Evolutionary conservation across 1,140 invertebrate genomes (phyloP).

Genomic region (Penaeus vannamei): DNA sequence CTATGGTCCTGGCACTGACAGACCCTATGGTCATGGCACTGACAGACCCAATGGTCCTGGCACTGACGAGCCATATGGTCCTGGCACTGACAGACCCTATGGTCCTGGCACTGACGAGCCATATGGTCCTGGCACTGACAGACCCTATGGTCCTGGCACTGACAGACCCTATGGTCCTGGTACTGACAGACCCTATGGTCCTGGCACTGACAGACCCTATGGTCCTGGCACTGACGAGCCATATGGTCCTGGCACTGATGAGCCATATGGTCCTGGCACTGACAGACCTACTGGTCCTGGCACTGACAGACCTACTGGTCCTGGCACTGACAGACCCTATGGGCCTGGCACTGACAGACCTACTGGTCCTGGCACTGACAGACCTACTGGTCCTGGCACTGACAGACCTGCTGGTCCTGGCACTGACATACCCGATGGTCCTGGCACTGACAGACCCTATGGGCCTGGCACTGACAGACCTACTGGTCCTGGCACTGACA

Average conservation of each 20-base stretch:
- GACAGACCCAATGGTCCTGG: neutral
- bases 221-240: slow-evolving; percentile 22
- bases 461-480: no score
- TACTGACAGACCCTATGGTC: neutral
- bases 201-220: neutral
- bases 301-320: slow-evolving; percentile 10
- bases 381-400: no score
- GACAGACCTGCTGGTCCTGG: no score
- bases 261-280: neutral
- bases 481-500: neutral
- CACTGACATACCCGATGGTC: no score
- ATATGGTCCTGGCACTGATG: neutral
- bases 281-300: neutral
- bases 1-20: neutral
- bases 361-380: no score
- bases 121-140: slow-evolving; percentile 13
- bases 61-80: slow-evolving; percentile 6
- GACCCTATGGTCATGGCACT: neutral
- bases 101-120: slow-evolving; percentile 28
- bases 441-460: no score
- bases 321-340: neutral
- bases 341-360: slow-evolving; percentile 19
- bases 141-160: neutral
- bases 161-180: slow-evolving; percentile 2
- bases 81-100: slow-evolving; percentile 1